Conservation (phyloP, 23 tunicate species). For the Styela clava region DNA sequence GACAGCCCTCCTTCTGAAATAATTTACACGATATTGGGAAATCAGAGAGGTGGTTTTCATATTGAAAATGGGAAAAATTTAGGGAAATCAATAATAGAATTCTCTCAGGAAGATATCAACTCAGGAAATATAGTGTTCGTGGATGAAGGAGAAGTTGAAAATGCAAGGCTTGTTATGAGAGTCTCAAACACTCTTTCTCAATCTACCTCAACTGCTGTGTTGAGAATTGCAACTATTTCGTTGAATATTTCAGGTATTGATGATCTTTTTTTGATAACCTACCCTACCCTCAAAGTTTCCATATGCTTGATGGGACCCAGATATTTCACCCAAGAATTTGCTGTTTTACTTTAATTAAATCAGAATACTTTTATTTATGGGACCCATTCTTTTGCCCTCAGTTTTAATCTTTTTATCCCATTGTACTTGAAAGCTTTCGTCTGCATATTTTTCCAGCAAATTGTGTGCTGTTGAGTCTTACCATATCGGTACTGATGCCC, state of each 20-base stretch:
- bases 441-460: too few relatives aligned
- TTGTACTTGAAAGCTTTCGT: too few relatives aligned
- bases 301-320: too few relatives aligned
- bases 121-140: conserved; percentile 37
- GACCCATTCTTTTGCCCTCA: too few relatives aligned
- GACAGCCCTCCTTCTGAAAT: conserved; percentile 54
- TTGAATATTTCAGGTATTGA: conserved; percentile 20
- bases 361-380: too few relatives aligned
- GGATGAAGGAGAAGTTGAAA: conserved; percentile 42
- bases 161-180: conserved; percentile 54
- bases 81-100: conserved; percentile 34
- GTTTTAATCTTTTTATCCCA: too few relatives aligned
- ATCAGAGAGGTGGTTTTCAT: conserved; percentile 32
- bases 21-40: conserved; percentile 48
- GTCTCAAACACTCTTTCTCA: conserved; percentile 22
- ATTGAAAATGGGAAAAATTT: conserved; percentile 34
- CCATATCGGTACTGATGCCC: too few relatives aligned
- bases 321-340: too few relatives aligned
- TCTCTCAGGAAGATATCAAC: conserved; percentile 54
- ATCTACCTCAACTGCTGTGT: conserved; percentile 15
- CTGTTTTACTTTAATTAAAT: too few relatives aligned
- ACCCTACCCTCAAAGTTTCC: too few relatives aligned
- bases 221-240: conserved; percentile 34
- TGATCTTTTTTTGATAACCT: background rate
- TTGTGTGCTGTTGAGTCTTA: too few relatives aligned